Evolutionary conservation across 35 echinoderm and acorn worm species (phyloP).

Genomic region (Apostichopus japonicus): DNA sequence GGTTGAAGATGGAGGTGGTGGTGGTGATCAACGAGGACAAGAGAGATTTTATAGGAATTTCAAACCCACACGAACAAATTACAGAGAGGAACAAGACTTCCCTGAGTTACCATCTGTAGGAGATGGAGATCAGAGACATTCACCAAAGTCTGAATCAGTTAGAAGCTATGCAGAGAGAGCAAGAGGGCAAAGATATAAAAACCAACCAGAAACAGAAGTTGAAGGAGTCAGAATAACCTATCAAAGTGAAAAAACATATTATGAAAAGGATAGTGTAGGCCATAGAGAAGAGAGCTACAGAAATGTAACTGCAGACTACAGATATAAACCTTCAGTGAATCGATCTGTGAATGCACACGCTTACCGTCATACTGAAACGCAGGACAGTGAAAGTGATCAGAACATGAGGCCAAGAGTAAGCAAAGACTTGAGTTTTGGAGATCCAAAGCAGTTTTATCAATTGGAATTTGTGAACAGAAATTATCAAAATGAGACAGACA

Average conservation of each 20-base stretch:
- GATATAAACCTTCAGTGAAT: too few relatives aligned
- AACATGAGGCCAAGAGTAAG: neutral
- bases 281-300: neutral
- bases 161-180: constrained; percentile 22
- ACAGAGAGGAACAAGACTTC: neutral
- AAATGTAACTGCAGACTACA: too few relatives aligned
- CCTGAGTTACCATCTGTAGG: neutral
- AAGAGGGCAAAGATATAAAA: neutral
- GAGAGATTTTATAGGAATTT: neutral
- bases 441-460: constrained; percentile 26
- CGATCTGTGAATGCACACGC: neutral
- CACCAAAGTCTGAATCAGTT: neutral
- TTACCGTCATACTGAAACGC: neutral
- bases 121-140: constrained; percentile 1
- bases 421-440: neutral
- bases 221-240: constrained; percentile 15
- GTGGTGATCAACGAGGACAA: neutral
- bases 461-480: constrained; percentile 30
- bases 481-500: neutral
- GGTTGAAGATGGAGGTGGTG: neutral
- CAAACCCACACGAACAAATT: neutral
- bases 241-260: constrained; percentile 36
- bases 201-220: neutral
- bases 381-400: neutral
- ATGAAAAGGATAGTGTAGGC: constrained; percentile 18